A percentile compares a stretch with the other conserved stretches of the same genome.
phyloP scores from a whole-genome alignment of 2,113 vertebrate genomes.

The Elephas maximus region DNA sequence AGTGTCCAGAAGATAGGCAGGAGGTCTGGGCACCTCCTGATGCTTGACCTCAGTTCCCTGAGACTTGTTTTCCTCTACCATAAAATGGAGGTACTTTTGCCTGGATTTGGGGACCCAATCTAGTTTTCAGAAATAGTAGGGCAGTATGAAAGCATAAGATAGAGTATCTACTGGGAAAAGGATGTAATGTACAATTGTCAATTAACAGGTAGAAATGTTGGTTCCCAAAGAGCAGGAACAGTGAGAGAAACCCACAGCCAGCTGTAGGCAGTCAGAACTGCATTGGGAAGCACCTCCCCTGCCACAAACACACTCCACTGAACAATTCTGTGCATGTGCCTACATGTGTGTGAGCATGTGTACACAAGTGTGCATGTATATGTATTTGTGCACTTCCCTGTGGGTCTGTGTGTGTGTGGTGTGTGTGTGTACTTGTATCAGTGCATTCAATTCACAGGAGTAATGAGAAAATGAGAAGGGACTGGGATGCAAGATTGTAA shows the following conservation, averaged over 20 bases:
- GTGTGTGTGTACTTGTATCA: too few species aligned
- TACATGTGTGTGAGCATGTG: neutral
- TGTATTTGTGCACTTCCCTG: neutral
- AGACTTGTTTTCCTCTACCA: neutral
- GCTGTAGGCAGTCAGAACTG: neutral
- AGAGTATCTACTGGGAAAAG: neutral
- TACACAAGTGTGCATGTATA: neutral
- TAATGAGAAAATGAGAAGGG: neutral
- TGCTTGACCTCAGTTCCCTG: neutral
- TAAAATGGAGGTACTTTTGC: neutral
- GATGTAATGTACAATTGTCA: neutral
- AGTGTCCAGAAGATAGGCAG: neutral
- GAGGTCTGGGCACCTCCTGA: neutral
- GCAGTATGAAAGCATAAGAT: neutral
- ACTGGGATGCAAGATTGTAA: neutral
- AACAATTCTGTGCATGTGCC: neutral
- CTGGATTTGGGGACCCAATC: neutral
- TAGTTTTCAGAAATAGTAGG: neutral
- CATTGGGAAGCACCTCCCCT: too few species aligned
- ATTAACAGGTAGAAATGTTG: neutral
- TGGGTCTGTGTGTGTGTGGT: neutral
- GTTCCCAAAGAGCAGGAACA: neutral
- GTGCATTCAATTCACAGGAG: neutral
- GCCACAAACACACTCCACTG: rapidly evolving
- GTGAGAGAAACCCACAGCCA: too few species aligned